Conservation (phyloP, 1,140 invertebrate genomes). For the Papilio polytes region DNA sequence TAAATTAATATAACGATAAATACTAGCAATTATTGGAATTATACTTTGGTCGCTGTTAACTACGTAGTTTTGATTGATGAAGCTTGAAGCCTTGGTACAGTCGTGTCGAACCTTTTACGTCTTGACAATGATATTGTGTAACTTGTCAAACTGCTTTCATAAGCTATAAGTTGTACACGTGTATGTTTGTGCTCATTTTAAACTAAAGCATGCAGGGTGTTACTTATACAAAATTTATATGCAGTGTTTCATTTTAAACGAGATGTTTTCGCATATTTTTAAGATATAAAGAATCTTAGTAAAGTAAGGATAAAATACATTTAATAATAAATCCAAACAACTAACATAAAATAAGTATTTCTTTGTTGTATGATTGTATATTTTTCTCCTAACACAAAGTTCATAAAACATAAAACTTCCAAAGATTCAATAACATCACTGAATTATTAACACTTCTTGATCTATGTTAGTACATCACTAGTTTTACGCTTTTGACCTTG, state of each 20-base stretch:
- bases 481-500: conserved; percentile 23
- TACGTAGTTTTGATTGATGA: conserved; percentile 1
- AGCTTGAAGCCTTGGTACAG: conserved; percentile 2
- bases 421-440: not conserved
- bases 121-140: conserved; percentile 11
- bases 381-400: too few relatives aligned
- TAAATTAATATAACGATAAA: not conserved
- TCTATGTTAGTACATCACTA: conserved; percentile 19
- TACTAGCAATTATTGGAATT: not conserved
- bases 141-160: conserved; percentile 18
- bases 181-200: not conserved
- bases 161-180: conserved; percentile 9
- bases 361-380: too few relatives aligned
- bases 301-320: too few relatives aligned
- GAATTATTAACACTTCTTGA: not conserved
- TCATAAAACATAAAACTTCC: too few relatives aligned
- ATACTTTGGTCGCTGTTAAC: not conserved
- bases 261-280: not conserved
- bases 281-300: too few relatives aligned
- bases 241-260: not conserved
- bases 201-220: not conserved
- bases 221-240: not conserved
- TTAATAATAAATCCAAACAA: too few relatives aligned
- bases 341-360: too few relatives aligned
- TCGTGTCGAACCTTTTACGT: conserved; percentile 17